A percentile compares a stretch with the other conserved stretches of the same genome.
These are phyloP conservation scores for Scortum barcoo DNA, from an alignment of 2,113 vertebrate genomes.

Conservation along the genomic window DNA sequence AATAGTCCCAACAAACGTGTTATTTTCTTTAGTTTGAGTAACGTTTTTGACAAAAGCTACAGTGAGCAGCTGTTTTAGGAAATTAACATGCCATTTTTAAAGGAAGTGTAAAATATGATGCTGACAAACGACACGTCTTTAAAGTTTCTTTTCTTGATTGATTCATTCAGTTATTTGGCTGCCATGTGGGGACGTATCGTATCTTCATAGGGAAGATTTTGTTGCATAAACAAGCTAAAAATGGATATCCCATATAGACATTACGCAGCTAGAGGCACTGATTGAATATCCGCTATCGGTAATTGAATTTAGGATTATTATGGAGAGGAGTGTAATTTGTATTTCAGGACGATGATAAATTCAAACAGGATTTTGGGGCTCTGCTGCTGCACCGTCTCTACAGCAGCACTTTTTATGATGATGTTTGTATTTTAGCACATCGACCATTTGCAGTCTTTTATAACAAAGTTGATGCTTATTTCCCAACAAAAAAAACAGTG, in stretches of 20 bases:
- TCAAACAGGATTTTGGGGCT: background rate
- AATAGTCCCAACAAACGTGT: background rate
- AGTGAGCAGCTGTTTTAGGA: too few relatives aligned
- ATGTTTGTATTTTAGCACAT: background rate
- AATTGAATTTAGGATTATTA: background rate
- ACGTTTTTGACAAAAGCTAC: too few relatives aligned
- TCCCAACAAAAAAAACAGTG: background rate
- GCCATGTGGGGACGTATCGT: background rate
- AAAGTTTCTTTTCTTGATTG: background rate
- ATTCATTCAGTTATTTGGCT: background rate
- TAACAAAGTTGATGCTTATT: background rate
- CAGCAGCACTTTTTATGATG: background rate
- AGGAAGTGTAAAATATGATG: too few relatives aligned
- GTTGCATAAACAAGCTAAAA: slow-evolving; percentile 7
- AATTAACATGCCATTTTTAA: too few relatives aligned
- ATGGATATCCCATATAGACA: background rate
- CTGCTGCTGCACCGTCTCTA: background rate
- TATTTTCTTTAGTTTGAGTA: background rate
- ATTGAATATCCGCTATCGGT: background rate
- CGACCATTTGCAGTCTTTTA: background rate
- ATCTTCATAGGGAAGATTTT: background rate
- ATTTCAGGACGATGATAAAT: background rate
- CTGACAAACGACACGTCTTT: background rate
- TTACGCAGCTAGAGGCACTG: background rate
- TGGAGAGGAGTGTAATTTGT: background rate